phyloP scores from a whole-genome alignment of 2,113 vertebrate species.

The Ptilorrhoa leucosticta region DNA sequence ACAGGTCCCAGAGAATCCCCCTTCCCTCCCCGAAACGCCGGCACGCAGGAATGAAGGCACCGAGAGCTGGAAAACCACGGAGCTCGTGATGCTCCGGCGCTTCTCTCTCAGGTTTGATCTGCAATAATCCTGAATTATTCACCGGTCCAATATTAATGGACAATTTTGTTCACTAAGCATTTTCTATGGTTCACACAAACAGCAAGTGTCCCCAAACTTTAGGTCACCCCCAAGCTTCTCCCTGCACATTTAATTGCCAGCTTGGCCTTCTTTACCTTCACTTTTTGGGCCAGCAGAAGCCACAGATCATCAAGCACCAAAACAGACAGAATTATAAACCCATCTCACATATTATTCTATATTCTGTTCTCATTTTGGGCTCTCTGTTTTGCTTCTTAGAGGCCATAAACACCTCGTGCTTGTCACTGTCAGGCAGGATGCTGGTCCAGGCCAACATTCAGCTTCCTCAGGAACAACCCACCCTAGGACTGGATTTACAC shows the following conservation, averaged over 20 bases:
- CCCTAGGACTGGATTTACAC: background rate
- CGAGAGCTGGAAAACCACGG: background rate
- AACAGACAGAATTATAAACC: background rate
- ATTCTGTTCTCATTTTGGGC: background rate
- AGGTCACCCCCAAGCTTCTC: background rate
- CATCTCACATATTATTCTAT: background rate
- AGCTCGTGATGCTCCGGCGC: background rate
- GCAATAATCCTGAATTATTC: background rate
- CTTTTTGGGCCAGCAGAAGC: background rate
- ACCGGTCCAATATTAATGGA: background rate
- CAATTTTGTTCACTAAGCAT: background rate
- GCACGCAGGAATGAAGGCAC: rapidly evolving
- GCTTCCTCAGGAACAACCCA: background rate
- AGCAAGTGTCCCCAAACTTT: background rate
- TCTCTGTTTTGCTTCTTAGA: background rate
- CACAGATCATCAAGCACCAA: too few relatives aligned
- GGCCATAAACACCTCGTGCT: background rate
- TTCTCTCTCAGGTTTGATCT: background rate
- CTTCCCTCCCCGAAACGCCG: background rate
- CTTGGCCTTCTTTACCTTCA: background rate
- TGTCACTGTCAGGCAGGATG: background rate
- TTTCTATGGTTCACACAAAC: background rate
- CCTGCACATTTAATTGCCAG: too few relatives aligned
- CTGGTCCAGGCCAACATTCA: too few relatives aligned
- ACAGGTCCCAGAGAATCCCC: background rate